These are phyloP conservation scores for Synanthedon andrenaeformis DNA, from an alignment of 2,888 invertebrate species.

Conservation along the genomic window DNA sequence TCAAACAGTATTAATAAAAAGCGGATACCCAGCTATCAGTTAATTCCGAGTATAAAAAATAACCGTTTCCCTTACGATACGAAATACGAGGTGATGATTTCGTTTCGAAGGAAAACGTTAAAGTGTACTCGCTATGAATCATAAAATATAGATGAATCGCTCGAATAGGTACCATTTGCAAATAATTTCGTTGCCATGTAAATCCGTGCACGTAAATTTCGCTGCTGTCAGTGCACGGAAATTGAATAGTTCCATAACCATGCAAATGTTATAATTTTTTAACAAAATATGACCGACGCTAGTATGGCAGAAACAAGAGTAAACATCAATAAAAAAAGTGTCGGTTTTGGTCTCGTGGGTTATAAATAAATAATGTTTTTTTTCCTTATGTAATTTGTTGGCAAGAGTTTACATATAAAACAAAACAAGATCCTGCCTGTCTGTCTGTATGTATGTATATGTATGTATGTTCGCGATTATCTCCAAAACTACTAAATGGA, in stretches of 20 bases:
- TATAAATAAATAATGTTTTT: too few relatives aligned
- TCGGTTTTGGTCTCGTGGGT: background rate
- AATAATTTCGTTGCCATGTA: slow-evolving; percentile 64
- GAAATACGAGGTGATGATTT: slow-evolving; percentile 13
- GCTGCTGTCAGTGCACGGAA: slow-evolving; percentile 64
- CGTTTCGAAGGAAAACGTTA: slow-evolving; percentile 21
- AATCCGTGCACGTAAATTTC: slow-evolving; percentile 66
- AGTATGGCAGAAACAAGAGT: too few relatives aligned
- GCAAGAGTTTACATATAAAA: too few relatives aligned
- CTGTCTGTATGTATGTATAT: too few relatives aligned
- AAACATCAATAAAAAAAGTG: background rate
- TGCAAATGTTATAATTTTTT: slow-evolving; percentile 38
- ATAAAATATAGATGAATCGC: slow-evolving; percentile 53
- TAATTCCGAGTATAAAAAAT: too few relatives aligned
- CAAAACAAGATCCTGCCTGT: too few relatives aligned
- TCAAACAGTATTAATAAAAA: too few relatives aligned
- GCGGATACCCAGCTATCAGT: too few relatives aligned
- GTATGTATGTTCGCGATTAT: too few relatives aligned
- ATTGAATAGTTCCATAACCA: slow-evolving; percentile 65
- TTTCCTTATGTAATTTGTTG: too few relatives aligned
- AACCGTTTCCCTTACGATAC: background rate
- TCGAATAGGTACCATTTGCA: slow-evolving; percentile 48
- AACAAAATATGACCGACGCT: slow-evolving; percentile 27
- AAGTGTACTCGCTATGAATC: slow-evolving; percentile 32
- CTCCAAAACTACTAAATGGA: too few relatives aligned